A percentile compares a stretch with the other conserved stretches of the same genome.
phyloP scores from a whole-genome alignment of 1,140 invertebrate genomes.

The Meloidogyne exigua region DNA sequence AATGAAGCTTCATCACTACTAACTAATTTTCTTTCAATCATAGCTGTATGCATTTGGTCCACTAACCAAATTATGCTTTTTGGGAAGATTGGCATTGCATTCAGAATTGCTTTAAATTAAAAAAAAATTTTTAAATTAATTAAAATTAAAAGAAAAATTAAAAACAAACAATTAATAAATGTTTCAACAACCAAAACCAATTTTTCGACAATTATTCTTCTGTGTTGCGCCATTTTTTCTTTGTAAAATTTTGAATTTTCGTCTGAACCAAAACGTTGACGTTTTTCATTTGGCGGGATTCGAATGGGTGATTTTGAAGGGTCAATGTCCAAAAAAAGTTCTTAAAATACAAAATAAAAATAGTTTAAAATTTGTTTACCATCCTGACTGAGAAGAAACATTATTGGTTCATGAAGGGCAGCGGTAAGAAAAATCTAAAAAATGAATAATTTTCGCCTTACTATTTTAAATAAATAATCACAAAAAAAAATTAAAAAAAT shows the following conservation, averaged over 20 bases:
- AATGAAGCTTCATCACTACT: slow-evolving; percentile 67
- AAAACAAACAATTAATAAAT: slow-evolving; percentile 74
- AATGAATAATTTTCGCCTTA: slow-evolving; percentile 7
- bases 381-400: slow-evolving; percentile 86
- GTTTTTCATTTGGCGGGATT: slow-evolving; percentile 73
- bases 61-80: slow-evolving; percentile 71
- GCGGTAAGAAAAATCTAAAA: slow-evolving; percentile 79
- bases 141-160: not conserved
- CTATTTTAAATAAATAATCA: not conserved
- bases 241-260: slow-evolving; percentile 56
- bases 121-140: slow-evolving; percentile 33
- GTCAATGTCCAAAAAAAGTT: slow-evolving; percentile 87
- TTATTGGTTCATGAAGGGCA: slow-evolving; percentile 83
- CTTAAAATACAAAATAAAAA: slow-evolving; percentile 58
- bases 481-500: slow-evolving; percentile 14
- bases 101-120: slow-evolving; percentile 68
- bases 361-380: not conserved
- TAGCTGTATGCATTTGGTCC: slow-evolving; percentile 68
- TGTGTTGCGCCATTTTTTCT: slow-evolving; percentile 42
- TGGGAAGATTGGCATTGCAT: slow-evolving; percentile 88
- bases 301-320: slow-evolving; percentile 79
- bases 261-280: slow-evolving; percentile 78
- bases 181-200: slow-evolving; percentile 76
- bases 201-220: slow-evolving; percentile 71
- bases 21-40: slow-evolving; percentile 65